Conservation (phyloP, 1,140 invertebrate species). For the Belonocnema kinseyi region DNA sequence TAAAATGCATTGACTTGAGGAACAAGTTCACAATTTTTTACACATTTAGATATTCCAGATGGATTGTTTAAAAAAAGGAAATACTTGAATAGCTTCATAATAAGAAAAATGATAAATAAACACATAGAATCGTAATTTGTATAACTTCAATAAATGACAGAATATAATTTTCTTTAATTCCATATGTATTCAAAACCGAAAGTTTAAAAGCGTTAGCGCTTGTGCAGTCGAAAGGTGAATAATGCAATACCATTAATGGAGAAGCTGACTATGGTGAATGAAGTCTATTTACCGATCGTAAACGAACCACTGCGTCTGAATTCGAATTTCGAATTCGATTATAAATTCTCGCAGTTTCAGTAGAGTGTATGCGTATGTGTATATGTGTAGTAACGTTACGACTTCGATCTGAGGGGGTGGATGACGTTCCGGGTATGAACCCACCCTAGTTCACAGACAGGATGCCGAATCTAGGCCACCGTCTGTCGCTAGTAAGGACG, state of each 20-base stretch:
- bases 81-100: too few species aligned
- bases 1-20: too few species aligned
- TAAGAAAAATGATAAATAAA: background rate
- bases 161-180: background rate
- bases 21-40: too few species aligned
- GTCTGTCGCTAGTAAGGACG: conserved; percentile 53
- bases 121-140: background rate
- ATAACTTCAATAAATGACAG: background rate
- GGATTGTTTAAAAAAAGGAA: too few species aligned
- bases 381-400: conserved; percentile 1
- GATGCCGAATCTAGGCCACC: conserved; percentile 54
- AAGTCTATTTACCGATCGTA: conserved; percentile 17
- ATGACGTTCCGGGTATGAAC: conserved; percentile 7
- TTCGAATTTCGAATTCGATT: conserved; percentile 22
- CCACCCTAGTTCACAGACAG: conserved; percentile 18
- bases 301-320: conserved; percentile 23
- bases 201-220: background rate
- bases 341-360: conserved; percentile 25
- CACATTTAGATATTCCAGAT: too few species aligned
- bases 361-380: background rate
- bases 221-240: background rate
- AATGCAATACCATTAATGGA: conserved; percentile 18
- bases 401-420: conserved; percentile 8
- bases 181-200: background rate
- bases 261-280: conserved; percentile 23